Percentiles rank a stretch among this genome's conserved stretches.
Conservation (phyloP, 2,797 vertebrate genomes). For the Eidolon dupreanum region DNA sequence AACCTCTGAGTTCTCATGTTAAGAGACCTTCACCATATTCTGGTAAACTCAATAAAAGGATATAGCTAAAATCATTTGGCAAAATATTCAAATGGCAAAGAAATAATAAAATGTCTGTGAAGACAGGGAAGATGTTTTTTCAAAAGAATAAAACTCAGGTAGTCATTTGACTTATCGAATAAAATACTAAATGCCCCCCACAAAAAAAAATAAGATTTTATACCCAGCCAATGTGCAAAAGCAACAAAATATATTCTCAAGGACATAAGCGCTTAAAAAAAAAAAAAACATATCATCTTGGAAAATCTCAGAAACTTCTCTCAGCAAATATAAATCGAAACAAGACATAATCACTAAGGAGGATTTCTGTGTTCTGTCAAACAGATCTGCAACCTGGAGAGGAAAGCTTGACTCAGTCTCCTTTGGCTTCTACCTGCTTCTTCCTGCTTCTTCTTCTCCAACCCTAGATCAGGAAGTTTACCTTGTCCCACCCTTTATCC, state of each 20-base stretch:
- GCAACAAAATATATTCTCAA: slow-evolving; percentile 19
- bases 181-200: not conserved
- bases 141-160: not conserved
- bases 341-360: not conserved
- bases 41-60: not conserved
- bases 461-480: not conserved
- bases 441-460: not conserved
- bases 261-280: not conserved
- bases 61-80: not conserved
- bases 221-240: not conserved
- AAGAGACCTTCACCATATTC: not conserved
- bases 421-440: not conserved
- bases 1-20: not conserved
- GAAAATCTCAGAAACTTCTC: not conserved
- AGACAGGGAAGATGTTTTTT: not conserved
- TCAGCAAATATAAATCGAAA: not conserved
- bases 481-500: not conserved
- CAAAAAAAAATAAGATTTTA: not conserved
- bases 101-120: not conserved
- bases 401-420: not conserved
- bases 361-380: not conserved
- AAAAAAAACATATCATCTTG: not conserved
- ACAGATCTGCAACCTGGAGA: not conserved
- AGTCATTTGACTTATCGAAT: not conserved
- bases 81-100: not conserved